Conservation (phyloP, 1,140 invertebrate genomes). For the Cydia fagiglandana region DNA sequence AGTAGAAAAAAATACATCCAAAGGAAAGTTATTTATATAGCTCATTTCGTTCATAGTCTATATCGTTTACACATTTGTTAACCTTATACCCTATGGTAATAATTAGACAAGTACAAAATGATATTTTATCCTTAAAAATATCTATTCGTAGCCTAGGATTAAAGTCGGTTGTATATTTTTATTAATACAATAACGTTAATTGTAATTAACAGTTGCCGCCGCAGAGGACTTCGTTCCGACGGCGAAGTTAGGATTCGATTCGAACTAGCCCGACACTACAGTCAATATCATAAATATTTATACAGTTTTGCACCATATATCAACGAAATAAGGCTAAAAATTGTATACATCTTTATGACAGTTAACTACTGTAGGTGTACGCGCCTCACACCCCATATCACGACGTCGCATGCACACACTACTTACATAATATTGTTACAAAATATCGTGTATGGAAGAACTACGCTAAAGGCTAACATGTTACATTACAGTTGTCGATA, state of each 20-base stretch:
- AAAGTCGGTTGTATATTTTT: conserved; percentile 74
- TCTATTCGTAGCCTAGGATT: conserved; percentile 74
- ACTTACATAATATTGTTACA: conserved; percentile 46
- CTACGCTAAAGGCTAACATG: conserved; percentile 75
- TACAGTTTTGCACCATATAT: not conserved
- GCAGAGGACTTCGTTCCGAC: not conserved
- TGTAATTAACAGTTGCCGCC: conserved; percentile 61
- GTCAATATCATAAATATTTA: not conserved
- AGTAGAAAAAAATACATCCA: conserved; percentile 76
- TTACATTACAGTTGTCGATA: conserved; percentile 67
- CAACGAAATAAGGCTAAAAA: not conserved
- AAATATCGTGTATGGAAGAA: conserved; percentile 70
- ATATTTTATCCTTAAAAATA: conserved; percentile 76
- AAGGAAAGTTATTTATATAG: conserved; percentile 68
- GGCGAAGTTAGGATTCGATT: conserved; percentile 23
- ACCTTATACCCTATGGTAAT: conserved; percentile 75
- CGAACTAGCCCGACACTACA: not conserved
- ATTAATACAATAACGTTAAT: conserved; percentile 50
- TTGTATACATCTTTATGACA: not conserved
- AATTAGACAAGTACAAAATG: conserved; percentile 79
- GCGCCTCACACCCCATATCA: conserved; percentile 35
- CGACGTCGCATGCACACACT: conserved; percentile 56
- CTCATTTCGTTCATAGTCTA: conserved; percentile 71
- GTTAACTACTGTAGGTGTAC: not conserved
- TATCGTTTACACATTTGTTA: conserved; percentile 74